Percentiles rank a stretch among this genome's conserved stretches.
phyloP scores from a whole-genome alignment of 2,797 vertebrate genomes.

The Halcyon badia region DNA sequence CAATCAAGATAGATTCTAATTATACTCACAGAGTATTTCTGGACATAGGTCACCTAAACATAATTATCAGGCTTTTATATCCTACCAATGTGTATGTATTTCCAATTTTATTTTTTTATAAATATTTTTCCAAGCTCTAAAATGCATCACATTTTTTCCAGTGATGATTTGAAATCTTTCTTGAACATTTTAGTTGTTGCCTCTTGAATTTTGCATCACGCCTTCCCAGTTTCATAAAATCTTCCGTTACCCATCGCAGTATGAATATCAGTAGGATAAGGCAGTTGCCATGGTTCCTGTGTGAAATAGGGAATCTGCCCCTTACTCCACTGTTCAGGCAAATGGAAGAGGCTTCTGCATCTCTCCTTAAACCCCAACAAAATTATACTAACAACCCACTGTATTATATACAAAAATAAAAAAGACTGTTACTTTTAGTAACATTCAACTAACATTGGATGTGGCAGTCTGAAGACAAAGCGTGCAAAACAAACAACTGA shows the following conservation, averaged over 20 bases:
- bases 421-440: neutral
- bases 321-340: neutral
- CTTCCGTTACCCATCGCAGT: neutral
- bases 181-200: neutral
- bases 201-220: neutral
- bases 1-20: neutral
- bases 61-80: neutral
- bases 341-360: neutral
- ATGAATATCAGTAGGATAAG: neutral
- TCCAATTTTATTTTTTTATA: neutral
- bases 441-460: neutral
- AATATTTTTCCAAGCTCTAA: neutral
- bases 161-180: neutral
- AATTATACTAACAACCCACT: neutral
- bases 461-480: neutral
- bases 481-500: neutral
- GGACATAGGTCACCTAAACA: neutral
- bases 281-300: neutral
- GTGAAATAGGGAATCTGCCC: neutral
- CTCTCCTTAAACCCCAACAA: neutral
- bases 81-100: neutral
- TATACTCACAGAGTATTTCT: neutral
- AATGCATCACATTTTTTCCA: neutral
- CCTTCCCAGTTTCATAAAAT: neutral
- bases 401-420: neutral